phyloP scores from a whole-genome alignment of 2,888 invertebrate species.

The Tribolium freemani region DNA sequence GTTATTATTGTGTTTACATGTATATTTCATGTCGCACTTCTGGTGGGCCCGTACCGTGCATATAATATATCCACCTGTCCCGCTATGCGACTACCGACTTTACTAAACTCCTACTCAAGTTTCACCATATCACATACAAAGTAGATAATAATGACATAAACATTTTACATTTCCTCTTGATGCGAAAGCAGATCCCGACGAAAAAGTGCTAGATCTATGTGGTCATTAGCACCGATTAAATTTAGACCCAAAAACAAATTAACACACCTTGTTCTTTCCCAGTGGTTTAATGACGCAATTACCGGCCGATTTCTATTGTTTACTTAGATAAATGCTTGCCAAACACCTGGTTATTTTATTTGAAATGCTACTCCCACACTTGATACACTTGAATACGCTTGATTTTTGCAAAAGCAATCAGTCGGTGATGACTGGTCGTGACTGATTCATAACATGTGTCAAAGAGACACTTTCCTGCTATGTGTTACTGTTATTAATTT shows the following conservation, averaged over 20 bases:
- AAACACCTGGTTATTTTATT: conserved; percentile 58
- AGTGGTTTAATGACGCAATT: conserved; percentile 60
- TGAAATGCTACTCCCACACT: background rate
- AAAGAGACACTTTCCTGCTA: background rate
- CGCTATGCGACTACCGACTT: conserved; percentile 32
- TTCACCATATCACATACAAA: conserved; percentile 25
- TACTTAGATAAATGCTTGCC: conserved; percentile 48
- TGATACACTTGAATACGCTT: background rate
- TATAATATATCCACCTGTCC: conserved; percentile 36
- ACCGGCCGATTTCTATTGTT: conserved; percentile 61
- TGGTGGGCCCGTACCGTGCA: conserved; percentile 37
- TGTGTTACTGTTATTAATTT: background rate
- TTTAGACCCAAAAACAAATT: background rate
- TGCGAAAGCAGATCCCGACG: background rate
- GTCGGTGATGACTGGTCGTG: background rate
- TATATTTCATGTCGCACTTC: conserved; percentile 40
- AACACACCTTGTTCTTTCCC: conserved; percentile 55
- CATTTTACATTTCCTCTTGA: background rate
- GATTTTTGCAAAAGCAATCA: background rate
- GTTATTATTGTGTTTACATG: conserved; percentile 44
- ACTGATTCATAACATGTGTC: background rate
- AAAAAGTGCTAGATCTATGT: background rate
- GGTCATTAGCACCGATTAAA: background rate
- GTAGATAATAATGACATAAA: conserved; percentile 21
- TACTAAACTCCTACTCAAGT: conserved; percentile 31